Evolutionary conservation across 2,888 invertebrate genomes (phyloP).

Genomic region (Mechanitis mazaeus): DNA sequence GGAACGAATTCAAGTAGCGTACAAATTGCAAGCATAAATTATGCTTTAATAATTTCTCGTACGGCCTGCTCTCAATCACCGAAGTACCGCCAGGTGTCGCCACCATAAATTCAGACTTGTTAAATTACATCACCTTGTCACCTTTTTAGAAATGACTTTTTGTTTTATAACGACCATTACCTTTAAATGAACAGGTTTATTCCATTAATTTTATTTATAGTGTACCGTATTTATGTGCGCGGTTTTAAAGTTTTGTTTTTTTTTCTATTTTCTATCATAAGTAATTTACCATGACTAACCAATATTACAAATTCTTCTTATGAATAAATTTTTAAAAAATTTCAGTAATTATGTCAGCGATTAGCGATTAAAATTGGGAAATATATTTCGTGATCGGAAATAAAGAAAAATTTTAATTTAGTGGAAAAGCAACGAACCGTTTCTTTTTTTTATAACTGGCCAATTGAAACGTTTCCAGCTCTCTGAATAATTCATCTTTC

Average conservation of each 20-base stretch:
- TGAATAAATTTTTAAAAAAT: background rate
- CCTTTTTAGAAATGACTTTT: constrained; percentile 33
- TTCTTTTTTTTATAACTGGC: constrained; percentile 76
- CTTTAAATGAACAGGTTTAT: constrained; percentile 5
- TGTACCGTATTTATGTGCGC: background rate
- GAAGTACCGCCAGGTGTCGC: constrained; percentile 58
- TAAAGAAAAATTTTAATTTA: constrained; percentile 73
- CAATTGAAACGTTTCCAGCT: constrained; percentile 77
- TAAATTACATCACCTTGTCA: constrained; percentile 45
- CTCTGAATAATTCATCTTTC: constrained; percentile 77
- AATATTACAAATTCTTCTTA: background rate
- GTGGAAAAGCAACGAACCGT: constrained; percentile 75
- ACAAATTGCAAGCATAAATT: constrained; percentile 75
- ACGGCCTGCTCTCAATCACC: constrained; percentile 49
- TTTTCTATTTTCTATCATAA: background rate
- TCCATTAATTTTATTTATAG: constrained; percentile 3
- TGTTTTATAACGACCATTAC: constrained; percentile 10
- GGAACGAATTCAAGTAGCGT: constrained; percentile 70
- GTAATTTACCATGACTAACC: background rate
- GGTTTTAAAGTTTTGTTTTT: too few species aligned
- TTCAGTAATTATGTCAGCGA: constrained; percentile 6
- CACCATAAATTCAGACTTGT: constrained; percentile 56
- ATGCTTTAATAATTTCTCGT: constrained; percentile 72
- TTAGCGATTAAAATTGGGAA: constrained; percentile 34
- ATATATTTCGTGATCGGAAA: constrained; percentile 60